Evolutionary conservation across 2,888 invertebrate species (phyloP).

Genomic region (Diaperis boleti): DNA sequence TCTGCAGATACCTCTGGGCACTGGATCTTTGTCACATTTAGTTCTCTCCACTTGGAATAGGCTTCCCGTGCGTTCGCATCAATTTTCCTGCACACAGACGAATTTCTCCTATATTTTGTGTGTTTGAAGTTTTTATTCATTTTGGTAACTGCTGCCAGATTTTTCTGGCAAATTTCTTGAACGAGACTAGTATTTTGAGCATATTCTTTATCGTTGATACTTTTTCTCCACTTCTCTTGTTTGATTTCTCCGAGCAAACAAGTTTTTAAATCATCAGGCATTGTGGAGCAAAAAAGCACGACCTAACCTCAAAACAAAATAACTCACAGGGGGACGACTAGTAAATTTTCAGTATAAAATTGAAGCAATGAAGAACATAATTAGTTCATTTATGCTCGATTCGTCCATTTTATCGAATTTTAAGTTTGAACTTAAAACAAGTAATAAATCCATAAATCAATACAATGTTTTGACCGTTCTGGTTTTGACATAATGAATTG

Average conservation of each 20-base stretch:
- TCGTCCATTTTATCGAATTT: not conserved
- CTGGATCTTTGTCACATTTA: not conserved
- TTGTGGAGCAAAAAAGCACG: not conserved
- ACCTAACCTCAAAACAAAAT: slow-evolving; percentile 3
- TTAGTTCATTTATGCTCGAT: not conserved
- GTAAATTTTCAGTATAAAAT: not conserved
- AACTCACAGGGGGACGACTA: not conserved
- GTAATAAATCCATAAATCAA: too few species aligned
- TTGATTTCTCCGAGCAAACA: not conserved
- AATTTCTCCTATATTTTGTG: not conserved
- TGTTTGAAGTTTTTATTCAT: not conserved
- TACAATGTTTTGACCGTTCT: too few species aligned
- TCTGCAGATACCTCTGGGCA: slow-evolving; percentile 24
- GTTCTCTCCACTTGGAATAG: slow-evolving; percentile 4
- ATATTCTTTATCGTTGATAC: slow-evolving; percentile 12
- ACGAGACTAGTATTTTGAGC: not conserved
- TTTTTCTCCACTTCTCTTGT: slow-evolving; percentile 4
- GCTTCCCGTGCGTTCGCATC: not conserved
- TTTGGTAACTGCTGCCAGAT: not conserved
- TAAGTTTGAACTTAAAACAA: too few species aligned
- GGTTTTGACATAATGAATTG: too few species aligned
- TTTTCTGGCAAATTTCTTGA: slow-evolving; percentile 1
- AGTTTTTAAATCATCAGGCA: not conserved
- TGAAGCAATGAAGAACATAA: not conserved
- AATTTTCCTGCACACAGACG: not conserved